Conservation (phyloP, 2,113 vertebrate genomes). For the Jaculus jaculus region DNA sequence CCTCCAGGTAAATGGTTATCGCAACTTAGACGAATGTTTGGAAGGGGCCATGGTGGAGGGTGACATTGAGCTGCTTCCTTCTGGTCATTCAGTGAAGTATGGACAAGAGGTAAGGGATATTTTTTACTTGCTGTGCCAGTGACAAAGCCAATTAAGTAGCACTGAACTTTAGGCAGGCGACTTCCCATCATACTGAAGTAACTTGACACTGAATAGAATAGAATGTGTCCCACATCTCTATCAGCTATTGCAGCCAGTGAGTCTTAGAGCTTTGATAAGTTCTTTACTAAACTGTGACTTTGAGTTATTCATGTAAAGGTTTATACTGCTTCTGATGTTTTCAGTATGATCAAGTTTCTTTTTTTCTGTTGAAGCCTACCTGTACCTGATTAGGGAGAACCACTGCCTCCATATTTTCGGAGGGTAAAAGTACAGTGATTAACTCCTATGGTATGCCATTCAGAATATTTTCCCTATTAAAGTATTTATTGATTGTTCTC, state of each 20-base stretch:
- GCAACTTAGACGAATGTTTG: constrained; percentile 93
- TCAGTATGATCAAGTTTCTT: constrained; percentile 83
- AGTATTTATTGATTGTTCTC: constrained; percentile 66
- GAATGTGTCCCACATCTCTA: constrained; percentile 27
- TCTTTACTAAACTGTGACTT: constrained; percentile 51
- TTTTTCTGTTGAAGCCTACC: constrained; percentile 86
- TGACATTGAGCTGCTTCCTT: constrained; percentile 90
- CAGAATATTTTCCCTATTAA: constrained; percentile 82
- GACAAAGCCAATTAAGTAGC: background rate
- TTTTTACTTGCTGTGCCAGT: constrained; percentile 20
- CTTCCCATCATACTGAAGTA: background rate
- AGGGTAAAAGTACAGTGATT: constrained; percentile 86
- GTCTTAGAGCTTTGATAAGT: constrained; percentile 36
- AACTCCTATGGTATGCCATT: constrained; percentile 83
- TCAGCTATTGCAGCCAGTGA: background rate
- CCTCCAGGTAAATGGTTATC: constrained; percentile 97
- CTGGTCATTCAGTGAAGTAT: constrained; percentile 85
- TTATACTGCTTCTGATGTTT: constrained; percentile 74
- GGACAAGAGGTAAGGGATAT: constrained; percentile 90
- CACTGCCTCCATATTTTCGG: constrained; percentile 84
- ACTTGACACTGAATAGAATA: background rate
- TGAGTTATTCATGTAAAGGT: constrained; percentile 65
- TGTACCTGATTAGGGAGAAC: constrained; percentile 84
- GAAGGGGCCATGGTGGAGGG: constrained; percentile 97
- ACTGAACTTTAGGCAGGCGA: background rate